Evolutionary conservation across 2,113 vertebrate genomes (phyloP), one percentile per base, ranked within the genome.

Genomic region (Colossoma macropomum): DNA sequence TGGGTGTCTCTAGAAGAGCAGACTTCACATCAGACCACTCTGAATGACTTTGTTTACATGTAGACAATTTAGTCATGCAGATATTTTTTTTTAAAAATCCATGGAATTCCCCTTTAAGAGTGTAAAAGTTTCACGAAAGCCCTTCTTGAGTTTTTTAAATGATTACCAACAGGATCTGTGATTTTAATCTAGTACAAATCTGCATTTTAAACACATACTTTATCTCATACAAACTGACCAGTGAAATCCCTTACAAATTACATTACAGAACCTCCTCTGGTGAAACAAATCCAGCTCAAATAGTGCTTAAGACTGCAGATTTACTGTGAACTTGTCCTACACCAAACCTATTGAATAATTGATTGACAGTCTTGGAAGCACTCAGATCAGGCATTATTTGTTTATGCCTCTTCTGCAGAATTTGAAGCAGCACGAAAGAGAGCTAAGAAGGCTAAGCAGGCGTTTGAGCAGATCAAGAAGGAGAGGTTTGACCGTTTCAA

Each of bases 401-500:
- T 38, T 70, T 10, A 23, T 41, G 28, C 27, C 30, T 70, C 21
- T 70, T 41, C 34, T 21, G 21, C 66, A 96, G 95, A 97, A 87
- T 97, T 97, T 85, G 96, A 97, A 83, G 96, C 96, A 0, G 96
- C 96, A 17, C 93, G 96, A 69, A 97, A 97, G 74, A 93, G 96
- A 79, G 96, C 96, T 27, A 97, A 97, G 87, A 97, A 97, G 84
- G 96, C 96, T 84, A 97, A 97, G 82, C 96, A 97, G 84, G 96
- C 96, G 0, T 97, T 97, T 27, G 96, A 96, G 89, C 96, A 97
- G 92, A 97, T 97, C 86, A 97, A 97, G 92, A 97, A 97, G 89
- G 96, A 97, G 74, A 87, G 96, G 2, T 97, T 95, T 80, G 97
- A 97, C 87, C 95, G 96, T 27, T 97, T 97, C 52, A 95, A 97